phyloP scores from a whole-genome alignment of 2,888 invertebrate genomes.

The Leptopilina myrica region DNA sequence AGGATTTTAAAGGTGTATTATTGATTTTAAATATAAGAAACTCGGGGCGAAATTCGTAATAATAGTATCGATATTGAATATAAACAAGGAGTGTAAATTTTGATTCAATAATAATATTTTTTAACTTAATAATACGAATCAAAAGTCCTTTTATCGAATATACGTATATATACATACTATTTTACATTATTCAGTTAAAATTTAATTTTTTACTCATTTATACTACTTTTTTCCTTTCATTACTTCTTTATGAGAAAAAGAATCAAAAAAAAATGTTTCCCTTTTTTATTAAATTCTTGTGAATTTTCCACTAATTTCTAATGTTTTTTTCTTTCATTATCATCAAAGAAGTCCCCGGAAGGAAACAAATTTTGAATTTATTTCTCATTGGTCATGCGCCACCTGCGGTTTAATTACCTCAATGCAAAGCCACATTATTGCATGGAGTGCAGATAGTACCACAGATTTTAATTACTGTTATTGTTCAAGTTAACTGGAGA shows the following conservation, averaged over 20 bases:
- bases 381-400: constrained; percentile 11
- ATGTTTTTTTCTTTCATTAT: not conserved
- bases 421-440: constrained; percentile 11
- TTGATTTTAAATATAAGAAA: not conserved
- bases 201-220: not conserved
- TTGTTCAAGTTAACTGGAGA: constrained; percentile 8
- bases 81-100: constrained; percentile 8
- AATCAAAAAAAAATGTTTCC: not conserved
- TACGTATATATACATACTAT: not conserved
- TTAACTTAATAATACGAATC: not conserved
- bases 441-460: constrained; percentile 4
- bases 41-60: not conserved
- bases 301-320: not conserved
- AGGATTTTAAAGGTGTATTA: not conserved
- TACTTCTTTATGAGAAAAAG: not conserved
- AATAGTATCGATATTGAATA: constrained; percentile 7
- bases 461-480: constrained; percentile 11
- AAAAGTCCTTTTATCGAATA: not conserved
- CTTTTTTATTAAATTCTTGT: too few species aligned
- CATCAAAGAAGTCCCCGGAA: not conserved
- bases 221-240: too few species aligned
- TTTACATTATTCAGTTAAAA: not conserved
- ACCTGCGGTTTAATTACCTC: constrained; percentile 33
- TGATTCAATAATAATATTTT: not conserved
- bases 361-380: not conserved